Percentiles rank a stretch among this genome's conserved stretches.
These are phyloP conservation scores for Pseudococcus viburni DNA, from an alignment of 2,888 invertebrate genomes.

Conservation along the genomic window DNA sequence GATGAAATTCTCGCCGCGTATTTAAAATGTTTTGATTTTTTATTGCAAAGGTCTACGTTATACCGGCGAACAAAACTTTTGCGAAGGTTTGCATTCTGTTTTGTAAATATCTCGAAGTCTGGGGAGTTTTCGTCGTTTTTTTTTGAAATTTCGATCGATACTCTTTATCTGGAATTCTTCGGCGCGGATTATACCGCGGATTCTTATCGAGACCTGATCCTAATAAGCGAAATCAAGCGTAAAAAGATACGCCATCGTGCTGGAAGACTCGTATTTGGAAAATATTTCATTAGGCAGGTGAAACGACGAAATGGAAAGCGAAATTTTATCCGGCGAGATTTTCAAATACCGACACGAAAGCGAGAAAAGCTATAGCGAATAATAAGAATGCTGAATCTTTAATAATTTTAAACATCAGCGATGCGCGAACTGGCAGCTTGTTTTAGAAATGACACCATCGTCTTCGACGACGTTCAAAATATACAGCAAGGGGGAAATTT, in stretches of 20 bases:
- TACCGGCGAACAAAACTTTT: constrained; percentile 9
- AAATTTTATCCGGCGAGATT: not conserved
- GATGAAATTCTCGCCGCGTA: constrained; percentile 39
- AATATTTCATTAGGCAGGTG: constrained; percentile 30
- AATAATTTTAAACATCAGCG: not conserved
- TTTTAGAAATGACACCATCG: constrained; percentile 25
- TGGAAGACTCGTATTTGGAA: not conserved
- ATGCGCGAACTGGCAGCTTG: not conserved
- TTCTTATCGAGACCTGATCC: not conserved
- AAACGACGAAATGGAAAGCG: not conserved
- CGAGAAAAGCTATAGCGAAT: not conserved
- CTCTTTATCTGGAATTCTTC: not conserved
- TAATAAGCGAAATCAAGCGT: not conserved
- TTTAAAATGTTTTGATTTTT: constrained; percentile 18
- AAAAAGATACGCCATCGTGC: not conserved
- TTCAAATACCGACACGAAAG: not conserved
- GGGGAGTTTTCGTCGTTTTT: not conserved
- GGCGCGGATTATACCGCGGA: not conserved
- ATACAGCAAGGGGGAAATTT: not conserved
- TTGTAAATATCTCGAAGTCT: not conserved
- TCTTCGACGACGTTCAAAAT: not conserved
- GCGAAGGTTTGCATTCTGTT: not conserved
- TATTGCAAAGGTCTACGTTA: not conserved
- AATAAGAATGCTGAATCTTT: constrained; percentile 31
- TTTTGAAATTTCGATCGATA: not conserved